These are phyloP conservation scores for Nomada ferruginata DNA, from an alignment of 2,888 invertebrate species.

Conservation along the genomic window DNA sequence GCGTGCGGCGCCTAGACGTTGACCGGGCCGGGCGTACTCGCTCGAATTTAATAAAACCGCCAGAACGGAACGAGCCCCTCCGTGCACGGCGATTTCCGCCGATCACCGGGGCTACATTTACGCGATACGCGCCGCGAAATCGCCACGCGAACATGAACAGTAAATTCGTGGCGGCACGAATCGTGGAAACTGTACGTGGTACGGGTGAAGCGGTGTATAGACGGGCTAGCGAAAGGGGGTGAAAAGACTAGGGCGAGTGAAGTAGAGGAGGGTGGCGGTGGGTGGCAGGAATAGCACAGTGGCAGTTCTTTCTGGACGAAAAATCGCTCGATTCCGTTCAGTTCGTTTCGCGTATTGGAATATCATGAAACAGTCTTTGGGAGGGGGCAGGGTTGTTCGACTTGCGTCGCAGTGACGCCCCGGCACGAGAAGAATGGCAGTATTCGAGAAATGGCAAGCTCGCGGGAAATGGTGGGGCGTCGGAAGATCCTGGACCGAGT, in stretches of 20 bases:
- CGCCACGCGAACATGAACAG: neutral
- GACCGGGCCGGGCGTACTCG: neutral
- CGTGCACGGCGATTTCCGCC: neutral
- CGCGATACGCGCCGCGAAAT: constrained; percentile 6
- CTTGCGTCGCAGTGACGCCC: constrained; percentile 14
- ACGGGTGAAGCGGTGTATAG: neutral
- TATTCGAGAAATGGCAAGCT: constrained; percentile 47
- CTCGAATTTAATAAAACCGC: constrained; percentile 36
- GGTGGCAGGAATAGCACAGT: neutral
- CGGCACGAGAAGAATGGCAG: constrained; percentile 45
- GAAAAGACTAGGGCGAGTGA: neutral
- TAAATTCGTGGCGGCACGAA: constrained; percentile 9
- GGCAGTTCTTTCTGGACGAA: constrained; percentile 26
- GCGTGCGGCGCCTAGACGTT: neutral
- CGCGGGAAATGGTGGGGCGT: neutral
- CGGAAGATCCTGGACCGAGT: constrained; percentile 6
- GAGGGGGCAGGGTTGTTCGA: constrained; percentile 5
- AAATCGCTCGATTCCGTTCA: constrained; percentile 41
- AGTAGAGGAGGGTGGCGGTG: neutral
- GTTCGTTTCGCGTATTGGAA: constrained; percentile 36
- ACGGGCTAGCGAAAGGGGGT: neutral
- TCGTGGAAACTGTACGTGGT: neutral
- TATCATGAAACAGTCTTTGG: constrained; percentile 40
- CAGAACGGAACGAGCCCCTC: neutral
- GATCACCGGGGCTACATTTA: neutral